A percentile compares a stretch with the other conserved stretches of the same genome.
Conservation (phyloP, 2,888 invertebrate species). For the Torymus texanus region DNA sequence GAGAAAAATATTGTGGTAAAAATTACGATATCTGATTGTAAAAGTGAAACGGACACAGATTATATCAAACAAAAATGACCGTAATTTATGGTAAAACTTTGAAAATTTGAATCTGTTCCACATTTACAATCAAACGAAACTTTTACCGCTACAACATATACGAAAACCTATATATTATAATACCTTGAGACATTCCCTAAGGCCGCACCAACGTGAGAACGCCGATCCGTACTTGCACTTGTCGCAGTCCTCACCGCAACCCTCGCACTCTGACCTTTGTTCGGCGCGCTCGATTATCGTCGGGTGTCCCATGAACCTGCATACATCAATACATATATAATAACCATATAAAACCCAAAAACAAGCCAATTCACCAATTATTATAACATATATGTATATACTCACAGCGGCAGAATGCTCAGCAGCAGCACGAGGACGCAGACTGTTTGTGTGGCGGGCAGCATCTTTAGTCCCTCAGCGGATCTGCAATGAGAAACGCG, state of each 20-base stretch:
- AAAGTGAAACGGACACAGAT: no score
- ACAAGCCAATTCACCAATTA: background rate
- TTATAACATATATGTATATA: background rate
- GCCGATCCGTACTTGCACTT: slow-evolving; percentile 64
- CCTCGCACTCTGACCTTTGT: slow-evolving; percentile 59
- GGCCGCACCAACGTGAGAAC: slow-evolving; percentile 62
- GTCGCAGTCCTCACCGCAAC: slow-evolving; percentile 65
- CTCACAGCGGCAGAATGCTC: slow-evolving; percentile 43
- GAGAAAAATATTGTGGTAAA: no score
- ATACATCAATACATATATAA: background rate
- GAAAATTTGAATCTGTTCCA: no score
- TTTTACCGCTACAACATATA: no score
- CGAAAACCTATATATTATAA: background rate
- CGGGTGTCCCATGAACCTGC: slow-evolving; percentile 62
- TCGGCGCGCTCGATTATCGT: slow-evolving; percentile 61
- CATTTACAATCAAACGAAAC: no score
- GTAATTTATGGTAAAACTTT: no score
- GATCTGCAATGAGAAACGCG: slow-evolving; percentile 19
- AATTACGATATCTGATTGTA: no score
- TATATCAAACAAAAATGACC: no score
- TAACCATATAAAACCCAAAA: no score
- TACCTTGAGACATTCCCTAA: slow-evolving; percentile 65
- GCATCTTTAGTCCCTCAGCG: slow-evolving; percentile 35
- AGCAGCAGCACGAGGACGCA: slow-evolving; percentile 44
- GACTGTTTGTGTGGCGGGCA: slow-evolving; percentile 20